A percentile compares a stretch with the other conserved stretches of the same genome.
These are phyloP conservation scores for Mixornis gularis DNA, from an alignment of 2,113 vertebrate genomes.

Conservation along the genomic window DNA sequence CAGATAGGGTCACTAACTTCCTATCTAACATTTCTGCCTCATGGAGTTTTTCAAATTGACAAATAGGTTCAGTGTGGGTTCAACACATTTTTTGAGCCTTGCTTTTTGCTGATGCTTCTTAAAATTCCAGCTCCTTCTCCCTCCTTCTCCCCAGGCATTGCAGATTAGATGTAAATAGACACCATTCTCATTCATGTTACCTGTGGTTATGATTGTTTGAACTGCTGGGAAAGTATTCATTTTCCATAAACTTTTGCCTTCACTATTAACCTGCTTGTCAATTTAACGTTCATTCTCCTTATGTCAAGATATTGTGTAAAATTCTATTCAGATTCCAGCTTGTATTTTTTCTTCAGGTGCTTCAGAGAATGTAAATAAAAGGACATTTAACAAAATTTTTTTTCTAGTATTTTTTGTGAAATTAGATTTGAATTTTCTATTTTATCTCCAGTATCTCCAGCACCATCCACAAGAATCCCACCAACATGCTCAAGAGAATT, in stretches of 20 bases:
- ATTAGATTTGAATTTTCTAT: background rate
- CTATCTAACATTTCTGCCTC: slow-evolving; percentile 24
- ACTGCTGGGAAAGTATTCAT: background rate
- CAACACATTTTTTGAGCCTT: background rate
- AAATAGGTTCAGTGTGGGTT: slow-evolving; percentile 20
- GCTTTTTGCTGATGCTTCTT: background rate
- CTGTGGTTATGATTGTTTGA: background rate
- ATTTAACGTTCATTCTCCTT: background rate
- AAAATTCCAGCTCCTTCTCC: background rate
- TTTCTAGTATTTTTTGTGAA: background rate
- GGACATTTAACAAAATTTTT: background rate
- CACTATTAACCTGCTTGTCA: background rate
- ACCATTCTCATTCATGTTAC: background rate
- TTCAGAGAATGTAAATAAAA: background rate
- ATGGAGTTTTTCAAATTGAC: slow-evolving; percentile 31
- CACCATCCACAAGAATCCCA: background rate
- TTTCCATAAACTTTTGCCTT: background rate
- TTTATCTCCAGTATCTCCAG: background rate
- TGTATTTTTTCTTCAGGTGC: background rate
- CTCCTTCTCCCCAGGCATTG: background rate
- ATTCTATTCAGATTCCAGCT: background rate
- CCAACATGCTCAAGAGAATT: background rate
- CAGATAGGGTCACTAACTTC: slow-evolving; percentile 24
- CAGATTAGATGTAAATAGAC: background rate
- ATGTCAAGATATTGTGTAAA: background rate